phyloP scores from a whole-genome alignment of 2,113 vertebrate genomes.

The Coregonus clupeaformis region DNA sequence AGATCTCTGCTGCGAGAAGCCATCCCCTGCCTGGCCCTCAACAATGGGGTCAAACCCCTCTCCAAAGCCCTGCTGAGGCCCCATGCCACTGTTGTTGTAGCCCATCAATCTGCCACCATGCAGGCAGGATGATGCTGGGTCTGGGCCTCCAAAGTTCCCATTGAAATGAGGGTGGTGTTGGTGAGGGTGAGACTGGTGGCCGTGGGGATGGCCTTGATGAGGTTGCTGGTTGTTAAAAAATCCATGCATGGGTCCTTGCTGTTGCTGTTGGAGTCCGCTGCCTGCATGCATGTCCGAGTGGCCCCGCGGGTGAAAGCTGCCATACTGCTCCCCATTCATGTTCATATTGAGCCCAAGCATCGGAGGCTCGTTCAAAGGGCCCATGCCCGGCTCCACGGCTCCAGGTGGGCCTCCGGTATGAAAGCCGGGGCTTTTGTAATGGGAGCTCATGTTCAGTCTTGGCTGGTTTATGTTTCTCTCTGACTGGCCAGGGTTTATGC shows the following conservation, averaged over 20 bases:
- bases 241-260: slow-evolving; percentile 83
- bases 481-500: slow-evolving; percentile 87
- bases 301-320: slow-evolving; percentile 82
- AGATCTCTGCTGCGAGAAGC: slow-evolving; percentile 83
- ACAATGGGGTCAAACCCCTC: slow-evolving; percentile 90
- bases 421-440: slow-evolving; percentile 89
- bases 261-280: slow-evolving; percentile 72
- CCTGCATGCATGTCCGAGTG: slow-evolving; percentile 86
- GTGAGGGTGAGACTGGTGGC: slow-evolving; percentile 83
- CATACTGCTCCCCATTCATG: slow-evolving; percentile 87
- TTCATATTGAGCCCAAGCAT: slow-evolving; percentile 87
- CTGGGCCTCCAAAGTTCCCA: slow-evolving; percentile 84
- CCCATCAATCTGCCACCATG: slow-evolving; percentile 89
- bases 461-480: slow-evolving; percentile 88
- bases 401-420: slow-evolving; percentile 79
- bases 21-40: slow-evolving; percentile 85
- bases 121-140: slow-evolving; percentile 88
- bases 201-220: slow-evolving; percentile 84
- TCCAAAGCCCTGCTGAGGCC: slow-evolving; percentile 86
- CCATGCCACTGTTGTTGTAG: slow-evolving; percentile 82
- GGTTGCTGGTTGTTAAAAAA: slow-evolving; percentile 91
- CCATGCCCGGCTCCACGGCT: slow-evolving; percentile 75
- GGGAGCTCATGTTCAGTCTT: slow-evolving; percentile 88
- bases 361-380: slow-evolving; percentile 83
- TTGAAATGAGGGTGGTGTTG: slow-evolving; percentile 85